Evolutionary conservation across 2,888 invertebrate species (phyloP), one percentile per base, ranked within the genome.

Genomic region (Cephus runcator): DNA sequence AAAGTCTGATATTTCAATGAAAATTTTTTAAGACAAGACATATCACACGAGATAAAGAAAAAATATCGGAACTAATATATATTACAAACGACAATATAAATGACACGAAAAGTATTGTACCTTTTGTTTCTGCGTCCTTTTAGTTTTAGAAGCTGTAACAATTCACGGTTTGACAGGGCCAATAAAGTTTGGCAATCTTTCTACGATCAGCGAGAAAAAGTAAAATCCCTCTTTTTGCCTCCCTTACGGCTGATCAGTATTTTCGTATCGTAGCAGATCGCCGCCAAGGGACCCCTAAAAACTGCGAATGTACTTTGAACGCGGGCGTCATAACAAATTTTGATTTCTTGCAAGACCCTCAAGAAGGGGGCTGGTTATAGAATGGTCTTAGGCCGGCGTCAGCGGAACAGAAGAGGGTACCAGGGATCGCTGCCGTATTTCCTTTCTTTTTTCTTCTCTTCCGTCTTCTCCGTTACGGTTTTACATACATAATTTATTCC

Each of bases 151-250:
- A 71, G 31, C 31, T 30, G 15, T 4, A 40, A n/a, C 73, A 23
- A 71, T 33, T n/a, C 15, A 31, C 31, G 73, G 73, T 12, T 31
- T 33, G 73, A 23, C 69, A 71, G 69, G 36, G 36, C 69, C 77
- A 77, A 77, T 77, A 77, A 77, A 77, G 34, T 77, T 77, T 77
- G 34, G 74, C 77, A 77, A 77, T 77, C 77, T 77, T 77, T 77
- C 74, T 77, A 75, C 77, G 77, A 77, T 77, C 77, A 77, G 69
- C 75, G 75, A 75, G 69, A 75, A 77, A 77, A 77, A 77, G 73
- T 75, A 69, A 69, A 75, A 35, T 36, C 40, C 1, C 15, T 40
- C 40, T 40, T 40, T 40, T 40, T 40, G 15, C 40, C 75, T 69
- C 23, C 76, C 78, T 73, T 68, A 34, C 31, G 40, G 34, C 23